Evolutionary conservation across 2,113 vertebrate genomes (phyloP), one percentile per base, ranked within the genome.

Genomic region (Sceloporus undulatus): DNA sequence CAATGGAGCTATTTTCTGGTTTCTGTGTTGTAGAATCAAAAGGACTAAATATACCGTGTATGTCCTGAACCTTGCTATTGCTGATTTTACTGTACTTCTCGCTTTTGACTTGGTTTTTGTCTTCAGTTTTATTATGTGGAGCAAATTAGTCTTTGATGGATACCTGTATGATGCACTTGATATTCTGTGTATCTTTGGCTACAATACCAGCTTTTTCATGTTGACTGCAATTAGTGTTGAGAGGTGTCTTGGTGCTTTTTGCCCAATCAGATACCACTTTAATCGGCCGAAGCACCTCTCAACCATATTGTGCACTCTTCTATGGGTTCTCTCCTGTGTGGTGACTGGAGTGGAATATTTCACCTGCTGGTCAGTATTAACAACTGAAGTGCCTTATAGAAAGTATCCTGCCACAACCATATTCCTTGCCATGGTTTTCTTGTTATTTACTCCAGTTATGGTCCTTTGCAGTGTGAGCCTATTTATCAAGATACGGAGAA

Each of bases 231-330:
- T 96, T 13, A 94, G 89, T 0, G 2, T 84, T 84, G 92, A 95
- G 88, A 90, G 95, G 68, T 93, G 91, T 89, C 89, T 94, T 11
- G 93, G 89, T 0, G 85, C 94, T 71, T 84, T 95, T 65, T 94
- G 92, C 54, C 92, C 91, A 2, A 38, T 94, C 27, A 66, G 76
- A 92, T 95, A 95, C 86, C 93, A 86, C 54, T 93, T 89, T 62
- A 87, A 90, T 18, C 87, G 96, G 9, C 91, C 94, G 78, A 92
- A 96, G 86, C 91, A 94, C 19, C 94, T 90, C 66, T 94, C 95
- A 0, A 91, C 86, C 0, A 68, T 79, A 0, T 59, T 77, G 18
- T 88, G 91, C 7, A 68, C 89, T 21, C 83, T 86, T 9, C 92
- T 95, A 16, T 94, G 94, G 91, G 38, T 82, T 0, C 84, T 95